Base-by-base conservation (phyloP, 2,113 vertebrate genomes). In the Corvus cornix region DNA sequence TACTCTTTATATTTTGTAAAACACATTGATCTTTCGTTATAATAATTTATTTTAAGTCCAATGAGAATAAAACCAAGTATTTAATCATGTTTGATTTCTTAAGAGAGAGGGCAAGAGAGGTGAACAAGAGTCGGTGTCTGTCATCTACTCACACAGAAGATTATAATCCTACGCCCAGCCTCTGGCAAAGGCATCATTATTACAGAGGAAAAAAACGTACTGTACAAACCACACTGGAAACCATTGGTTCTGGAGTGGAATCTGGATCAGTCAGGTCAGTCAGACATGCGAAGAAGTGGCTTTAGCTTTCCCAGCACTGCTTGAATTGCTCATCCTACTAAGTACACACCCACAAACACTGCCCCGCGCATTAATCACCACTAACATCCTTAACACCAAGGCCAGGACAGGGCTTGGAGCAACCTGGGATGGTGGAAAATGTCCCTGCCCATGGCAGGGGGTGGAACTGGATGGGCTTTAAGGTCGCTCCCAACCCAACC, bases 21-120 rank as follows among this genome's bases (percentile, higher is more conserved):
- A 43, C 30, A 91, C 73, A 84, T 82, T 81, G 37, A 31, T 76
- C 91, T 77, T 94, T 92, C 4, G 11, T 93, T 84, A 58, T 81
- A 83, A 95, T 84, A 80, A 96, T 95, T 96, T 90, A 86, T 95
- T 51, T 86, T 95, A 85, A 91, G 49, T 96, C 49, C 41, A 93
- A 83, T 95, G 84, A 44, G 73, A 84, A 76, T 90, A 95, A 89
- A 97, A 91, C 28, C 11, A 16, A 94, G 89, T 81, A 23, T 94
- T 96, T 96, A 96, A 87, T 97, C 44, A 89, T 28, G 74, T 96
- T 90, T 64, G 73, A 74, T 80, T 89, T 91, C 52, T 80, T 48
- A 39, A 91, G 55, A 43, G 66, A 51, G 31, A 75, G 46, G 10
- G 28, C 58, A 86, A 96, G 39, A 93, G 39, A 94, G 64, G 31